These are phyloP conservation scores for Carlito syrichta DNA, from an alignment of 2,113 vertebrate species.

Conservation along the genomic window DNA sequence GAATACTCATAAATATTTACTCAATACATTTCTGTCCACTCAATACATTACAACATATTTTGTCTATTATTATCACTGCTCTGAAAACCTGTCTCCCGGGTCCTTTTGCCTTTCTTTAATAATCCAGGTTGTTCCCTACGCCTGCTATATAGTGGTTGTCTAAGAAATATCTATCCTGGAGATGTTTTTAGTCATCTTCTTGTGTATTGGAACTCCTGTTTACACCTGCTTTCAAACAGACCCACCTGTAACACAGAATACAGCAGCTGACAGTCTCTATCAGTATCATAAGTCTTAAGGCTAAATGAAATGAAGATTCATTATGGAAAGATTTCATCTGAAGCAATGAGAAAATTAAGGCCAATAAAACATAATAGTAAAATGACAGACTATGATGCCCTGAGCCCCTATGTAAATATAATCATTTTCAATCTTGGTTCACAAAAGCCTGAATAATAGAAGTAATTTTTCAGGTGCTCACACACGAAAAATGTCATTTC, in stretches of 20 bases:
- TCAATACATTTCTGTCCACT: not conserved
- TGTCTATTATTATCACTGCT: not conserved
- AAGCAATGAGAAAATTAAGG: not conserved
- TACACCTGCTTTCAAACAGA: not conserved
- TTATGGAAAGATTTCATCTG: not conserved
- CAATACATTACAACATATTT: not conserved
- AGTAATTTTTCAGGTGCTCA: not conserved
- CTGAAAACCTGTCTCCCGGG: not conserved
- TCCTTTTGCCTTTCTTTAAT: not conserved
- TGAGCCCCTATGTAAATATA: rapidly evolving
- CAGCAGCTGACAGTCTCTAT: not conserved
- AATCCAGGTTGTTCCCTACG: not conserved
- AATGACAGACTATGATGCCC: not conserved
- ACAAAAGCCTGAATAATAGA: rapidly evolving
- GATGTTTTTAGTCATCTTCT: not conserved
- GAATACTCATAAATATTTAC: not conserved
- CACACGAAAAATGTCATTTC: slow-evolving; percentile 12
- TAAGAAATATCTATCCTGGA: not conserved
- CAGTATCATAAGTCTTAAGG: not conserved
- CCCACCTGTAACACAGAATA: not conserved
- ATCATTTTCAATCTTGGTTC: not conserved
- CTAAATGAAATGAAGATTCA: not conserved
- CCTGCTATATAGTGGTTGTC: not conserved
- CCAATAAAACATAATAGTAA: not conserved
- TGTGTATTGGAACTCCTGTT: not conserved